A percentile compares a stretch with the other conserved stretches of the same genome.
Evolutionary conservation across 2,888 invertebrate genomes (phyloP).

Genomic region (Rutpela maculata): DNA sequence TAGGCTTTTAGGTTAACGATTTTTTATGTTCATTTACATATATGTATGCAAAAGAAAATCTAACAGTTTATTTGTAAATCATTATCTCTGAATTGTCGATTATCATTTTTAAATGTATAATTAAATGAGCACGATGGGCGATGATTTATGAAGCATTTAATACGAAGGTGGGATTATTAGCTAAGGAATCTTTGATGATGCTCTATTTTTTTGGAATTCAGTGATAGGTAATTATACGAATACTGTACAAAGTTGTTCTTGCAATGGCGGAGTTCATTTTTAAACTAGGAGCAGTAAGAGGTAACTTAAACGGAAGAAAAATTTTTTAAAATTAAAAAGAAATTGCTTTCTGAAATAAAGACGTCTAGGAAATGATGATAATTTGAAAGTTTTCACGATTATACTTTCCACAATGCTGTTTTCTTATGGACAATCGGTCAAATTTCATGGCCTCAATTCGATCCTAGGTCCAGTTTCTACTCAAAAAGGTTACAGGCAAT

Average conservation of each 20-base stretch:
- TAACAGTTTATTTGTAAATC: slow-evolving; percentile 20
- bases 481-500: too few relatives aligned
- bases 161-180: background rate
- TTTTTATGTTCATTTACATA: slow-evolving; percentile 49
- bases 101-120: slow-evolving; percentile 13
- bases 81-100: slow-evolving; percentile 6
- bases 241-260: background rate
- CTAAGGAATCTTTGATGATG: background rate
- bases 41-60: slow-evolving; percentile 28
- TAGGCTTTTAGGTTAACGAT: slow-evolving; percentile 54
- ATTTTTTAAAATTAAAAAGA: too few relatives aligned
- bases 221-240: background rate
- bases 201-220: background rate
- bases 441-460: too few relatives aligned
- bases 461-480: too few relatives aligned
- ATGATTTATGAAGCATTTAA: slow-evolving; percentile 8
- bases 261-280: background rate
- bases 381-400: too few relatives aligned
- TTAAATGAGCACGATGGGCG: background rate
- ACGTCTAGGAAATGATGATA: too few relatives aligned
- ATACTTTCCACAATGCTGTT: too few relatives aligned
- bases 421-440: too few relatives aligned
- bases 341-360: too few relatives aligned
- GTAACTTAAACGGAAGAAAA: too few relatives aligned
- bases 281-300: too few relatives aligned